Evolutionary conservation across 92 coral and sea anemone genomes (phyloP).

Genomic region (Blastomussa wellsi): DNA sequence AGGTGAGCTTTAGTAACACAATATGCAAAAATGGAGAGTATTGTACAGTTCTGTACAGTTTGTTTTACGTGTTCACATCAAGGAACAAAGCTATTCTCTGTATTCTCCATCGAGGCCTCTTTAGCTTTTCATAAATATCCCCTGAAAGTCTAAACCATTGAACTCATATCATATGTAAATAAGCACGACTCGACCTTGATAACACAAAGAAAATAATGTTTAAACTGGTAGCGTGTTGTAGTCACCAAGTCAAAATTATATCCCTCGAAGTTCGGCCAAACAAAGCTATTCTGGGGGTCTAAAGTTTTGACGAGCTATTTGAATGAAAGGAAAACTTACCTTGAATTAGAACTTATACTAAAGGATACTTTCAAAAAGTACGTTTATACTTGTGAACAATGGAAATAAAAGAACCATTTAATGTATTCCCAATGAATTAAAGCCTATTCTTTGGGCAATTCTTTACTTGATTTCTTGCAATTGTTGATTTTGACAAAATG

Average conservation of each 20-base stretch:
- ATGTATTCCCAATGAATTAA: constrained; percentile 43
- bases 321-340: neutral
- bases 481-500: constrained; percentile 41
- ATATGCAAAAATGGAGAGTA: neutral
- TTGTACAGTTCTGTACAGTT: neutral
- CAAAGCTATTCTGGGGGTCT: neutral
- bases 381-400: constrained; percentile 22
- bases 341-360: neutral
- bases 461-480: constrained; percentile 22
- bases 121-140: constrained; percentile 32
- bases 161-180: constrained; percentile 44
- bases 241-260: neutral
- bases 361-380: constrained; percentile 16
- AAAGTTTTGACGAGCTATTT: neutral
- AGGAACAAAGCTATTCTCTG: constrained; percentile 4
- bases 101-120: constrained; percentile 11
- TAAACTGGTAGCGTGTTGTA: constrained; percentile 21
- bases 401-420: constrained; percentile 17
- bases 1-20: constrained; percentile 14
- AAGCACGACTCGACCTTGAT: constrained; percentile 15
- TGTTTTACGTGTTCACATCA: constrained; percentile 37
- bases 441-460: constrained; percentile 39
- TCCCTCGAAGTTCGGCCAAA: neutral
- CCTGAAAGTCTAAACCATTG: constrained; percentile 25
- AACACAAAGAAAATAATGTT: constrained; percentile 21